Conservation (phyloP, 1,140 invertebrate genomes). For the Drosophila pseudoananassae region DNA sequence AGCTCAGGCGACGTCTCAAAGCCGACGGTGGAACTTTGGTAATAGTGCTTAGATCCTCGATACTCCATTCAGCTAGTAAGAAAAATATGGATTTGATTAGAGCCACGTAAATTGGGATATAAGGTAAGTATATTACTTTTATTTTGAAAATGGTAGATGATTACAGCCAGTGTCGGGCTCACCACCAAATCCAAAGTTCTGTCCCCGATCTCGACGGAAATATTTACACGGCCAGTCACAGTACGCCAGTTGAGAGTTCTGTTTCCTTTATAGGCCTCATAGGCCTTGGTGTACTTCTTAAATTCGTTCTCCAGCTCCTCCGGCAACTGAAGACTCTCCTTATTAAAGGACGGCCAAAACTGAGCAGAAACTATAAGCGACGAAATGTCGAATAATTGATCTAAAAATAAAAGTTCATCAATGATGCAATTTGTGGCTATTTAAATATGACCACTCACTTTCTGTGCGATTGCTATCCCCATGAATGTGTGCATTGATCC, state of each 20-base stretch:
- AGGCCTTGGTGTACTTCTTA: conserved; percentile 94
- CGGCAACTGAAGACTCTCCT: conserved; percentile 95
- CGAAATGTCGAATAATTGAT: conserved; percentile 85
- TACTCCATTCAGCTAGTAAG: conserved; percentile 88
- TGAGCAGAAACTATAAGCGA: conserved; percentile 98
- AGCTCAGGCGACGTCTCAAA: conserved; percentile 93
- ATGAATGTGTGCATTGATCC: conserved; percentile 95
- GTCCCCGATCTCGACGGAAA: conserved; percentile 95
- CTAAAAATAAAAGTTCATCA: conserved; percentile 25
- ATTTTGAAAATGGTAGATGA: conserved; percentile 97
- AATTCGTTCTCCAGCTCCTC: conserved; percentile 92
- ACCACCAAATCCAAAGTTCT: conserved; percentile 93
- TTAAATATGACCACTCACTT: conserved; percentile 41
- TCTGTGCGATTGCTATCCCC: conserved; percentile 77
- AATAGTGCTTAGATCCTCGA: conserved; percentile 92
- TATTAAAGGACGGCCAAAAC: conserved; percentile 99
- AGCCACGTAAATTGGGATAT: not conserved
- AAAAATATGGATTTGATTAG: not conserved
- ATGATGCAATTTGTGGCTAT: not conserved
- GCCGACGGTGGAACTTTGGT: conserved; percentile 94
- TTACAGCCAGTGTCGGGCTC: conserved; percentile 96
- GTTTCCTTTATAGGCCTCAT: conserved; percentile 97
- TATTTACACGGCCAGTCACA: conserved; percentile 95
- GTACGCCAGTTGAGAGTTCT: conserved; percentile 97
- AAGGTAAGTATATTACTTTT: conserved; percentile 86